phyloP scores from a whole-genome alignment of 23 tunicate genomes.

The Ciona savignyi region DNA sequence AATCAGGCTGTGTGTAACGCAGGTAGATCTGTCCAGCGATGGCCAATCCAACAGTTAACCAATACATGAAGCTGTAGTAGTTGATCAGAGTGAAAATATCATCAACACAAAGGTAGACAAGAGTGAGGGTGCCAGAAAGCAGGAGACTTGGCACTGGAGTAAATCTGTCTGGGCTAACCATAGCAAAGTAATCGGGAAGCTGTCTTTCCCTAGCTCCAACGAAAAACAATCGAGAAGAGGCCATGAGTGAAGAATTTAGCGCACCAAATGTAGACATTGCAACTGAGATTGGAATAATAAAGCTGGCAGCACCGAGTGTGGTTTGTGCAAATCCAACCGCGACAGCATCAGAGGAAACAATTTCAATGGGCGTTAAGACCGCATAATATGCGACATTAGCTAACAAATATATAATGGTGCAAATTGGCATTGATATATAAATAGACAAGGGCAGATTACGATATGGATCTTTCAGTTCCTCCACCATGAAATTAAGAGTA shows the following conservation, averaged over 20 bases:
- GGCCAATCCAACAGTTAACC: slow-evolving; percentile 71
- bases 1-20: slow-evolving; percentile 42
- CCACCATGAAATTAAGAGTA: slow-evolving; percentile 62
- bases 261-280: slow-evolving; percentile 82
- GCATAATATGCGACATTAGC: slow-evolving; percentile 61
- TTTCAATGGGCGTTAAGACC: slow-evolving; percentile 53
- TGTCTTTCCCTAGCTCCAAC: slow-evolving; percentile 73
- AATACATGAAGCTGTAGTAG: slow-evolving; percentile 80
- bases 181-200: slow-evolving; percentile 69
- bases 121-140: slow-evolving; percentile 36
- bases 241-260: slow-evolving; percentile 69
- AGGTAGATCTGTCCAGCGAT: slow-evolving; percentile 54
- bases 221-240: slow-evolving; percentile 52
- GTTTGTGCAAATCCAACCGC: slow-evolving; percentile 41
- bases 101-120: slow-evolving; percentile 51
- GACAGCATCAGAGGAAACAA: slow-evolving; percentile 54
- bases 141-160: slow-evolving; percentile 62
- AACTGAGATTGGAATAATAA: slow-evolving; percentile 56
- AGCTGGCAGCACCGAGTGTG: slow-evolving; percentile 35
- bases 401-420: slow-evolving; percentile 39
- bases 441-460: slow-evolving; percentile 36
- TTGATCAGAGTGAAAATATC: slow-evolving; percentile 61
- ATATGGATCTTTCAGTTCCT: slow-evolving; percentile 67
- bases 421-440: slow-evolving; percentile 60
- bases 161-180: slow-evolving; percentile 43